These are phyloP conservation scores for Pomatostomus ruficeps DNA, from an alignment of 2,113 vertebrate species.

Conservation along the genomic window DNA sequence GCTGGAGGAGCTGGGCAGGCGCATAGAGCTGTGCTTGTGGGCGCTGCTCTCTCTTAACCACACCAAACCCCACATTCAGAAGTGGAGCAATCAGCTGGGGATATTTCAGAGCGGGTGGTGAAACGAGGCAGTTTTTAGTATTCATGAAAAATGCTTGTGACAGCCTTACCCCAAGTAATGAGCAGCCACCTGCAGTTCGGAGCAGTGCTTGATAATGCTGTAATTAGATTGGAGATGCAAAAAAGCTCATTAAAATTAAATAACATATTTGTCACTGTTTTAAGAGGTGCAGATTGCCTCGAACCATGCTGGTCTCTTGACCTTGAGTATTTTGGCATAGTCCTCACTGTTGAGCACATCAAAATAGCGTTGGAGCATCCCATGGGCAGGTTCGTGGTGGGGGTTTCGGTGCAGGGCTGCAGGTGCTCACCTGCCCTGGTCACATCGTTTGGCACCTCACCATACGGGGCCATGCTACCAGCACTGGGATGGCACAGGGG, in stretches of 20 bases:
- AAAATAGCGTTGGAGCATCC: neutral
- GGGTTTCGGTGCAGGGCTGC: fast-evolving
- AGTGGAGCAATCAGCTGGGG: neutral
- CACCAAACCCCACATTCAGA: neutral
- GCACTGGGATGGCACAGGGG: fast-evolving
- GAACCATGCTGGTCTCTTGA: constrained; percentile 77
- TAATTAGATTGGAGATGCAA: constrained; percentile 84
- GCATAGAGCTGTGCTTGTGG: neutral
- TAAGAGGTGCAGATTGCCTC: constrained; percentile 76
- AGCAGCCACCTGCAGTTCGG: constrained; percentile 79
- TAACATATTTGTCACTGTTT: constrained; percentile 83
- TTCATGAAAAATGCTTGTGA: constrained; percentile 74
- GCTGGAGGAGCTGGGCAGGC: fast-evolving
- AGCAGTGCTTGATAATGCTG: constrained; percentile 80
- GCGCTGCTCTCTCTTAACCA: neutral
- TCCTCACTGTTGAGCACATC: constrained; percentile 10
- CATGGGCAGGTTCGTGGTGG: neutral
- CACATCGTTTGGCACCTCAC: fast-evolving
- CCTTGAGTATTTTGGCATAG: constrained; percentile 71
- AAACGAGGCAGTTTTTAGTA: constrained; percentile 70
- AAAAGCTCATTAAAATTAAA: constrained; percentile 85
- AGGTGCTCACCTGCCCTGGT: neutral
- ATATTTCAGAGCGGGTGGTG: constrained; percentile 6
- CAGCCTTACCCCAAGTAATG: constrained; percentile 70
- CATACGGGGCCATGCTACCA: fast-evolving